Conservation (phyloP, 2,113 vertebrate species). For the Cepphus grylle region DNA sequence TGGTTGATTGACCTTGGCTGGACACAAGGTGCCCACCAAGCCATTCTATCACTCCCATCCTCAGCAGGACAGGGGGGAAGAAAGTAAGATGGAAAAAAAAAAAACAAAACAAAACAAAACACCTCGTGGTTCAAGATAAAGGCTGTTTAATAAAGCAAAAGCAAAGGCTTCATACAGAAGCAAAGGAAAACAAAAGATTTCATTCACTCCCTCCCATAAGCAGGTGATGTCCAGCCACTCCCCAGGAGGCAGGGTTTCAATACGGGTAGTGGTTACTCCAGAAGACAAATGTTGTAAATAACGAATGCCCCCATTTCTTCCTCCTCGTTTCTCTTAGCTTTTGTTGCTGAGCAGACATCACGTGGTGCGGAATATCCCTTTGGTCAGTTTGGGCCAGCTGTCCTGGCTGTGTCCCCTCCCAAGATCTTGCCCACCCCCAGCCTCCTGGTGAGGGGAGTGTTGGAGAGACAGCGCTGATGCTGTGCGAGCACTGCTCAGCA, state of each 20-base stretch:
- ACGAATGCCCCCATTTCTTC: neutral
- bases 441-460: neutral
- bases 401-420: neutral
- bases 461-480: neutral
- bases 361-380: neutral
- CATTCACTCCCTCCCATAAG: neutral
- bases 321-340: neutral
- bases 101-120: no score
- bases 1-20: neutral
- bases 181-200: neutral
- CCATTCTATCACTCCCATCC: neutral
- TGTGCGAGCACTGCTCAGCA: neutral
- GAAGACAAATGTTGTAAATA: neutral
- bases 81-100: neutral
- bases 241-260: neutral
- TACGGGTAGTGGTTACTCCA: no score
- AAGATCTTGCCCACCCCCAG: neutral
- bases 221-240: neutral
- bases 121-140: neutral
- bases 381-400: neutral
- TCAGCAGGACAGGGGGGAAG: neutral
- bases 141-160: neutral
- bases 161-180: neutral
- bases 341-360: neutral
- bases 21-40: neutral